Evolutionary conservation across 2,113 vertebrate genomes (phyloP).

Genomic region (Alces alces): DNA sequence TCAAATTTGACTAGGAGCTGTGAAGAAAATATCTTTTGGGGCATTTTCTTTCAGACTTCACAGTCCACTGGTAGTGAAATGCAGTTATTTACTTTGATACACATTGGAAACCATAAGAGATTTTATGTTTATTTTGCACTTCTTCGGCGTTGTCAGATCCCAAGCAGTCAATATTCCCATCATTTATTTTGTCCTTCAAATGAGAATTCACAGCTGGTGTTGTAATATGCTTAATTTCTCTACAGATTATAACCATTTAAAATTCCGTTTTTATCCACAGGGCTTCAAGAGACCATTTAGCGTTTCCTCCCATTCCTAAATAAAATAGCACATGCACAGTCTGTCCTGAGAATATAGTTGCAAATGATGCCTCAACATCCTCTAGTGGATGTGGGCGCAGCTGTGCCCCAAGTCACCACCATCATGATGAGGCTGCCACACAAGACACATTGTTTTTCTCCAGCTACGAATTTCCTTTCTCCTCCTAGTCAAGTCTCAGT

Average conservation of each 20-base stretch:
- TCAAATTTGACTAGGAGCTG: neutral
- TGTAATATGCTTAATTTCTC: conserved; percentile 61
- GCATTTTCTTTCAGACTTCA: neutral
- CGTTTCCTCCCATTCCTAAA: neutral
- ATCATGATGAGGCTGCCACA: neutral
- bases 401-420: neutral
- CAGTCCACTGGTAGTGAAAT: neutral
- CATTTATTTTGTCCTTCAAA: conserved; percentile 59
- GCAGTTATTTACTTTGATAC: neutral
- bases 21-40: neutral
- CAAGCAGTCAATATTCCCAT: neutral
- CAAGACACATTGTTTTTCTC: neutral
- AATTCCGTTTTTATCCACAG: conserved; percentile 54
- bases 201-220: conserved; percentile 56
- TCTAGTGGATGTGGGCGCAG: neutral
- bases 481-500: neutral
- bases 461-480: neutral
- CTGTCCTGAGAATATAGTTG: neutral
- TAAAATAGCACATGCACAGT: neutral
- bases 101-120: neutral
- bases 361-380: neutral
- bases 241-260: conserved; percentile 32
- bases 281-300: conserved; percentile 52
- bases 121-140: neutral
- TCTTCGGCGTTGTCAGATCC: neutral